Base-by-base conservation (phyloP, 2,113 vertebrate species). In the Hymenochirus boettgeri region DNA sequence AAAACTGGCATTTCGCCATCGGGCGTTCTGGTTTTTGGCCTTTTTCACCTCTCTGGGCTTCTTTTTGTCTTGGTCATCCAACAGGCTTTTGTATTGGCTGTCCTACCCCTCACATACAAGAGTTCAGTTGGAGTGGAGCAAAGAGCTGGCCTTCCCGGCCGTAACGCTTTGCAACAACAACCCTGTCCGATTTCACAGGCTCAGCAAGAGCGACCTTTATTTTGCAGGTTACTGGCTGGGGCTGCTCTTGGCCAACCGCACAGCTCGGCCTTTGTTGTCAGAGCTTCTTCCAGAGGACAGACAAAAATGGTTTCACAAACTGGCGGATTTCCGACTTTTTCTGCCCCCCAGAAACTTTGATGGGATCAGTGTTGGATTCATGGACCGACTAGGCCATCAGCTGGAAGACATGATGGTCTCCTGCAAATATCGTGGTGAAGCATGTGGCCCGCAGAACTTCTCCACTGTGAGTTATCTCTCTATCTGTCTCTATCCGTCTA, bases 81-180 rank as follows among this genome's bases (percentile, higher is more conserved):
- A 96, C 79, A 90, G 94, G 27, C 76, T 99, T 3, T 91, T 97
- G 37, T 88, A 96, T 82, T 95, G 93, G 93, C 87, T 99, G 42
- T 86, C 93, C 53, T 96, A 95, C 82, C 96, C 96, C 31, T 96
- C 94, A 15, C 90, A 95, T 82, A 98, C 94, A 13, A 85, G 90
- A 17, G 83, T 98, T 75, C 93, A 95, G 79, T 88, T 89, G 2
- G 89, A 95, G 82, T 98, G 94, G 94, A 94, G 93, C 78, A 91
- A 89, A 67, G 92, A 95, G 83, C 82, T 98, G 74, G 77, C 89
- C 62, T 99, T 98, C 83, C 95, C 95, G 19, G 85, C 93, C 9
- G 87, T 98, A 79, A 99, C 96, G 19, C 87, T 99, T 78, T 99
- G 96, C 81, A 99, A 99, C 90, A 99, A 99, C 86, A 98, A 97